phyloP scores from a whole-genome alignment of 2,113 vertebrate genomes.

The Bothrops jararaca region DNA sequence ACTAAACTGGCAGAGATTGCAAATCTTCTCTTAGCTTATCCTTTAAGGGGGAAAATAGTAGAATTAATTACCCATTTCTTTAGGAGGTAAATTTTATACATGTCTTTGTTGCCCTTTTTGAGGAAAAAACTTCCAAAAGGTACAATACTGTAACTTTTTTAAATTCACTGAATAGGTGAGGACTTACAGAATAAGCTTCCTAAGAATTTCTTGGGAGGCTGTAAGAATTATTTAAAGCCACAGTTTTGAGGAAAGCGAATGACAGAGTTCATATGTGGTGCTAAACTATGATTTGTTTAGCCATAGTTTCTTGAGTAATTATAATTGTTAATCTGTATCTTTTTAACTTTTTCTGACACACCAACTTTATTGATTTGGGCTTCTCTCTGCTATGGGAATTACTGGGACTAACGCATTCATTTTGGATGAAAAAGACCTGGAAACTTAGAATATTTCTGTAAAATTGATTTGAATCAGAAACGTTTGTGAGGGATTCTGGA shows the following conservation, averaged over 20 bases:
- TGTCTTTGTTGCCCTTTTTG: background rate
- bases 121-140: background rate
- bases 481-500: background rate
- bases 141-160: background rate
- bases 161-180: background rate
- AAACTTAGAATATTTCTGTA: background rate
- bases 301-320: background rate
- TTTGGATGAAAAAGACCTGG: background rate
- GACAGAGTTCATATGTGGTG: background rate
- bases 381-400: background rate
- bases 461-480: background rate
- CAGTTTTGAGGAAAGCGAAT: background rate
- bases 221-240: background rate
- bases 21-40: background rate
- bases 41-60: background rate
- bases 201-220: background rate
- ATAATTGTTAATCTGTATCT: background rate
- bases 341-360: background rate
- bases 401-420: background rate
- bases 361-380: background rate
- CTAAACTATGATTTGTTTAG: background rate
- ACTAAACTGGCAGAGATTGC: background rate
- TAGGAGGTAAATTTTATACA: background rate
- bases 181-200: background rate
- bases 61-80: background rate